Evolutionary conservation across 2,113 vertebrate genomes (phyloP).

Genomic region (Peromyscus maniculatus): DNA sequence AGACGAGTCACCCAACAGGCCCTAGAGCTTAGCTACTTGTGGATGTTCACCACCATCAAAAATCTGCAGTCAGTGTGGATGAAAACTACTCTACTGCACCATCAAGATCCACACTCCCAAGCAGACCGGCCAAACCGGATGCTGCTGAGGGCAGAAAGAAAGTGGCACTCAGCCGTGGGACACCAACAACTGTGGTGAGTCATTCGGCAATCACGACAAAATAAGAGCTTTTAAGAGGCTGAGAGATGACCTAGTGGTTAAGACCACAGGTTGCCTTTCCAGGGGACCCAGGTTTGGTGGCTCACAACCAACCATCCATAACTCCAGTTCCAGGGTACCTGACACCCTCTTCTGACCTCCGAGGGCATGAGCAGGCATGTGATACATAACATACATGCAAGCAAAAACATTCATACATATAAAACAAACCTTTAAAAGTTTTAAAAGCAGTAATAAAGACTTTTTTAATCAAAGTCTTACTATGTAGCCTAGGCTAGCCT

Average conservation of each 20-base stretch:
- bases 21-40: constrained; percentile 91
- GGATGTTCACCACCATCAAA: constrained; percentile 93
- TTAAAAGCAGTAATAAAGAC: no score
- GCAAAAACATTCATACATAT: no score
- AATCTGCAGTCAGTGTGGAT: constrained; percentile 63
- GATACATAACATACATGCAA: no score
- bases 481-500: no score
- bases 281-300: no score
- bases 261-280: not conserved
- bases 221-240: not conserved
- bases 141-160: not conserved
- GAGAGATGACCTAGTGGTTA: not conserved
- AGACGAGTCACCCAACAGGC: constrained; percentile 87
- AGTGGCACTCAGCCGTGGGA: not conserved
- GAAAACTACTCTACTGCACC: not conserved
- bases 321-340: no score
- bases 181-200: not conserved
- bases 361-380: no score
- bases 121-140: not conserved
- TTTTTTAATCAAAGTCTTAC: no score
- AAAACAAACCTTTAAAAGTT: no score
- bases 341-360: no score
- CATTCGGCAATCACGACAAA: not conserved
- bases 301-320: no score
- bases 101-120: not conserved